These are phyloP conservation scores for Cynocephalus volans DNA, from an alignment of 2,113 vertebrate genomes.

Conservation along the genomic window DNA sequence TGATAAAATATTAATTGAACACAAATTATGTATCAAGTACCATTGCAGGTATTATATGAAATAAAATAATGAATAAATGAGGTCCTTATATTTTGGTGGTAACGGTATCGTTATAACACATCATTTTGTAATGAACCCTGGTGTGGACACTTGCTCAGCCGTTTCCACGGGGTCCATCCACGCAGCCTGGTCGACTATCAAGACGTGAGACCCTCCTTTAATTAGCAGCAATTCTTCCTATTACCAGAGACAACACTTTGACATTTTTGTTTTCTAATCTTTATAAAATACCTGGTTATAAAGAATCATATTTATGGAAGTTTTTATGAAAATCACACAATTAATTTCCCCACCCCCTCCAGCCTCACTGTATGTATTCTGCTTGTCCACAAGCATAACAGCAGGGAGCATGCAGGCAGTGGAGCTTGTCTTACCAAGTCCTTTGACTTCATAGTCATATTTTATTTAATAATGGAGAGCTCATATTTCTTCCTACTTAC, in stretches of 20 bases:
- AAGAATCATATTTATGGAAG: neutral
- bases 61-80: no score
- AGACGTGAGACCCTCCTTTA: no score
- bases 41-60: no score
- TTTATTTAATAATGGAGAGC: neutral
- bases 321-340: neutral
- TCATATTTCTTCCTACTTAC: neutral
- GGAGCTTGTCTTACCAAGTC: no score
- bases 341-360: no score
- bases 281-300: neutral
- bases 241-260: neutral
- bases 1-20: no score
- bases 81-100: no score
- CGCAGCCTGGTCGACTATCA: no score
- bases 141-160: accelerated
- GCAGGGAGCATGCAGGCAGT: no score
- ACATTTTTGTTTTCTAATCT: neutral
- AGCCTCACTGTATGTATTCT: neutral
- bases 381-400: neutral
- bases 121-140: accelerated
- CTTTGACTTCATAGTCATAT: neutral
- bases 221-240: neutral
- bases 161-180: accelerated
- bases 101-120: neutral
- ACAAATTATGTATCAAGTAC: no score